Evolutionary conservation across 2,113 vertebrate species (phyloP), one percentile per base, ranked within the genome.

Genomic region (Pseudopipra pipra): DNA sequence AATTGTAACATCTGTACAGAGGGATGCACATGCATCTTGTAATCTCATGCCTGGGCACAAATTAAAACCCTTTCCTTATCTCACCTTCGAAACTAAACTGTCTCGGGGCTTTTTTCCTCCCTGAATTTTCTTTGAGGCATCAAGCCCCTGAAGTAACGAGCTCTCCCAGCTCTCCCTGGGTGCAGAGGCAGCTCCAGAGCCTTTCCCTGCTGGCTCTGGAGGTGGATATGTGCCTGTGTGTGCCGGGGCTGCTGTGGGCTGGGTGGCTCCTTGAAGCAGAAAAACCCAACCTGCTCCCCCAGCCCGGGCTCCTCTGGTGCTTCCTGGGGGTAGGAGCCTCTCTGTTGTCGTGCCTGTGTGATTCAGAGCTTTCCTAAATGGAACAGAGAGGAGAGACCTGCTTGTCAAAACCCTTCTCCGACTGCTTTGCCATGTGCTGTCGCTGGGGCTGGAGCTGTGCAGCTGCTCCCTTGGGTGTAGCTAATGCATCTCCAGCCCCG

Each of bases 181-280:
- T 21, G 43, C 55, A 46, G 33, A 35, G 55, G 43, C 66, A 47
- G 55, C 14, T 46, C 73, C 28, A 27, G 33, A 61, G n/a, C 35
- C 39, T 46, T 15, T 12, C 58, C 35, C 1, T 0, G 31, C 62
- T 3, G 41, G 35, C 47, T 35, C n/a, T 1, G 14, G 6, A 5
- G 31, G 31, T 0, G 58, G 31, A 28, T 8, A 14, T 11, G n/a
- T 0, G 56, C 31, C 20, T 7, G 18, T 16, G 16, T 33, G 24
- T 41, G 24, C 52, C 20, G 39, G 52, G 10, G 27, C 1, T 47
- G 81, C 73, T 76, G 23, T 25, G 24, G 49, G 49, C 14, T 25
- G 24, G 24, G 23, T 14, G 49, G 49, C 14, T 24, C 1, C 71
- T 63, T 2, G 6, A 19, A 49, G 52, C 33, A 28, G 67, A 21